Evolutionary conservation across 2,113 vertebrate genomes (phyloP), one percentile per base, ranked within the genome.

Genomic region (Catharus fuscescens): DNA sequence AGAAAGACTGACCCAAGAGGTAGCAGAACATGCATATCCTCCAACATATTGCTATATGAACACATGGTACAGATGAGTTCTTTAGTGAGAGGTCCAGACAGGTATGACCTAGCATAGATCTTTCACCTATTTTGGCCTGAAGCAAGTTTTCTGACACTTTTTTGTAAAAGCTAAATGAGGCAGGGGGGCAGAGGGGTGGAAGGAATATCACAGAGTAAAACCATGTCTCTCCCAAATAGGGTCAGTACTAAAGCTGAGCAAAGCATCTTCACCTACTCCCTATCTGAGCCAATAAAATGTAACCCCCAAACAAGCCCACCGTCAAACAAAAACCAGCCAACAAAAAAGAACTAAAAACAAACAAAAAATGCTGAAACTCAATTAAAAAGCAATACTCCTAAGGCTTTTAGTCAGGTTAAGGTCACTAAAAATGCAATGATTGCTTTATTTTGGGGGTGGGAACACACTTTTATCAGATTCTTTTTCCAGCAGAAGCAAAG

Each of bases 161-260:
- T 69, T 45, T 57, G 32, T 50, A 71, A 81, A 87, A 87, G 53
- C 53, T 72, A 60, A 70, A 54, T 26, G 69, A 77, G 36, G 31
- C 0, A 12, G 2, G 9, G 11, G 11, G 1, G 5, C 36, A 67
- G 17, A 38, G 2, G 6, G 18, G 12, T 9, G 7, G 45, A 34
- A 14, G 6, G 17, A 69, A 7, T 40, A 70, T 29, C 54, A 80
- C 45, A 80, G 57, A 83, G 56, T 24, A 80, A 86, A 92, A 62
- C 12, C 8, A 52, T 0, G 14, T 61, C 21, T 56, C 65, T 89
- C 40, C 13, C 23, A 78, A 36, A 66, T 0, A 82, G 64, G 8
- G 16, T 80, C 62, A 54, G 20, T 26, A 48, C 52, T 53, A 26
- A 65, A 79, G 56, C 9, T 18, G 10, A 80, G 40, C 44, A 69